A percentile compares a stretch with the other conserved stretches of the same genome.
These are phyloP conservation scores for Drosophila bocqueti DNA, from an alignment of 1,140 invertebrate species.

Conservation along the genomic window DNA sequence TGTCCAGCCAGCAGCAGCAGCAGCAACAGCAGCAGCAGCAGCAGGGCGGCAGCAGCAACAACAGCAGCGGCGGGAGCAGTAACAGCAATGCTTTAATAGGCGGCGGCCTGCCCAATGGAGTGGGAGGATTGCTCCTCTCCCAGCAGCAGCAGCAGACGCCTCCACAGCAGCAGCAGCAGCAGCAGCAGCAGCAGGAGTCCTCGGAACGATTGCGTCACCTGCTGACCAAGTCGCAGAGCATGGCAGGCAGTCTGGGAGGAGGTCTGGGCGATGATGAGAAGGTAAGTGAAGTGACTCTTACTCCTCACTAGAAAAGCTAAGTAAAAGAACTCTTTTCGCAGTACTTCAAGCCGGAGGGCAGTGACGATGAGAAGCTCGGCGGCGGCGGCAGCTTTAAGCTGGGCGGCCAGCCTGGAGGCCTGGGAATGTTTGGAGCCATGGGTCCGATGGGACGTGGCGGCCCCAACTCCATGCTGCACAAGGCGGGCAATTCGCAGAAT, in stretches of 20 bases:
- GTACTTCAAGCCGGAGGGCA: constrained; percentile 87
- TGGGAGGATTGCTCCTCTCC: constrained; percentile 51
- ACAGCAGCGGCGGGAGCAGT: constrained; percentile 36
- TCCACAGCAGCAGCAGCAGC: constrained; percentile 34
- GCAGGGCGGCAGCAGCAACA: constrained; percentile 74
- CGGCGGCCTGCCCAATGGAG: constrained; percentile 59
- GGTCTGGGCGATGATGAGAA: constrained; percentile 85
- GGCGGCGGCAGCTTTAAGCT: constrained; percentile 62
- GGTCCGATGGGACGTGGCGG: constrained; percentile 40
- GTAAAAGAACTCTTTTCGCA: constrained; percentile 6
- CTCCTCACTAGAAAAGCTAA: neutral
- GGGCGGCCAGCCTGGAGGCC: constrained; percentile 40
- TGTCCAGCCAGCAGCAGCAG: constrained; percentile 57
- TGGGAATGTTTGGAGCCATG: constrained; percentile 62
- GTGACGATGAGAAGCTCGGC: constrained; percentile 89
- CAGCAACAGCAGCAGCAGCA: constrained; percentile 55
- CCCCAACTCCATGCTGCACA: constrained; percentile 55
- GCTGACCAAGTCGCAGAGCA: constrained; percentile 86
- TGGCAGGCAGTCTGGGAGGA: constrained; percentile 62
- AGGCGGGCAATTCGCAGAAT: constrained; percentile 78
- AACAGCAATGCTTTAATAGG: constrained; percentile 47
- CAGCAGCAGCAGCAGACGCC: constrained; percentile 51
- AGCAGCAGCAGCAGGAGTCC: constrained; percentile 61
- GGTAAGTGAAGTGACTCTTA: constrained; percentile 37
- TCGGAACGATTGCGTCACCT: constrained; percentile 89